These are phyloP conservation scores for Poeciliopsis occidentalis DNA, from an alignment of 2,113 vertebrate genomes.

Conservation along the genomic window DNA sequence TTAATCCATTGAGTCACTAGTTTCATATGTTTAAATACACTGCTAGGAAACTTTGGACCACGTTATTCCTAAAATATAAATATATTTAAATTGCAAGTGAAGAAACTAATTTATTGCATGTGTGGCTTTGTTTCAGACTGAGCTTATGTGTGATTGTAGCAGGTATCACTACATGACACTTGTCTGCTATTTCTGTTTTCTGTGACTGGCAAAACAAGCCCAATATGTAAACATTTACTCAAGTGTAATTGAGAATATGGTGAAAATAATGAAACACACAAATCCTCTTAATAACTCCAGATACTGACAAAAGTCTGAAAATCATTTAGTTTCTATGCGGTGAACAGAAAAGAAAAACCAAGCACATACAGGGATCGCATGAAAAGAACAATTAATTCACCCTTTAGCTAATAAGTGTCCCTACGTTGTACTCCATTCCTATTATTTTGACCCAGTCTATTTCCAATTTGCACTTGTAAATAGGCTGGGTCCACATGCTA, in stretches of 20 bases:
- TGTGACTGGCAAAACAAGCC: conserved; percentile 31
- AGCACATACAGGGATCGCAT: conserved; percentile 3
- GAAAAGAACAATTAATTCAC: not conserved
- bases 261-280: conserved; percentile 26
- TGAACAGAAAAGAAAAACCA: conserved; percentile 8
- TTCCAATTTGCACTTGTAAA: not conserved
- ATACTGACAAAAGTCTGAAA: conserved; percentile 27
- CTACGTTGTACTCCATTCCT: not conserved
- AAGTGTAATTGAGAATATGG: not conserved
- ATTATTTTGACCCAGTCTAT: not conserved
- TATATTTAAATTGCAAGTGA: not conserved
- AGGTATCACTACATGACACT: conserved; percentile 26
- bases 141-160: conserved; percentile 29
- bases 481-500: not conserved
- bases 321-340: conserved; percentile 3
- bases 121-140: conserved; percentile 6
- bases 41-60: not conserved
- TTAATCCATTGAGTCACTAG: not conserved
- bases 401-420: not conserved
- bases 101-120: not conserved
- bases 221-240: not conserved
- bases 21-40: not conserved
- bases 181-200: conserved; percentile 44
- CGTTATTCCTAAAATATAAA: not conserved
- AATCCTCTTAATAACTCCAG: conserved; percentile 29